phyloP scores from a whole-genome alignment of 2,888 invertebrate genomes.

The Lamellibrachia satsuma region DNA sequence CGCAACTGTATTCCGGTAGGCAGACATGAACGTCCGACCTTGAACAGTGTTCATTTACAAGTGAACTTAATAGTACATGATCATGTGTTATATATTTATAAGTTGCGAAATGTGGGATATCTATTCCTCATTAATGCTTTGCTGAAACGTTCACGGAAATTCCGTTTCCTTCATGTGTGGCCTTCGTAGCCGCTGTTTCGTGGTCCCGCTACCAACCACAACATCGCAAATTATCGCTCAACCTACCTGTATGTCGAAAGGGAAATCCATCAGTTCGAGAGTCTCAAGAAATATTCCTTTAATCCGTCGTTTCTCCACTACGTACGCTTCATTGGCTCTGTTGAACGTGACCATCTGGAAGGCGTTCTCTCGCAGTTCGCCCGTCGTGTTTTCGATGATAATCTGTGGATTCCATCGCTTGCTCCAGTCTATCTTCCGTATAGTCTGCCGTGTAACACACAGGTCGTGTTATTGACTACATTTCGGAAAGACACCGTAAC shows the following conservation, averaged over 20 bases:
- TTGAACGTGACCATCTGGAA: background rate
- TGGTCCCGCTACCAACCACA: too few species aligned
- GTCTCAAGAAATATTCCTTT: conserved; percentile 58
- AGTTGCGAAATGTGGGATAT: too few species aligned
- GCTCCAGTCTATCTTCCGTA: conserved; percentile 43
- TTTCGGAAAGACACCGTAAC: background rate
- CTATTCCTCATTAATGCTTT: too few species aligned
- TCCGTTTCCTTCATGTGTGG: too few species aligned
- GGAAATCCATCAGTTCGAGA: conserved; percentile 62
- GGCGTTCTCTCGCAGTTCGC: conserved; percentile 50
- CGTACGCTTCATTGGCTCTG: conserved; percentile 47
- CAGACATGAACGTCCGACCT: too few species aligned
- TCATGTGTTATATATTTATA: too few species aligned
- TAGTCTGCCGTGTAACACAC: background rate
- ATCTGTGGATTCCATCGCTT: conserved; percentile 58
- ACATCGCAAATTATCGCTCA: background rate
- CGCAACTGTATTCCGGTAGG: too few species aligned
- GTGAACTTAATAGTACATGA: background rate
- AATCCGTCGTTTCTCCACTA: conserved; percentile 55
- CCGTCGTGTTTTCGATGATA: conserved; percentile 59
- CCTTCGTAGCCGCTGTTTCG: too few species aligned
- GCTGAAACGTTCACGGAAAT: too few species aligned
- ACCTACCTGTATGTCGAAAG: conserved; percentile 63
- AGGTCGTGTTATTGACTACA: background rate
- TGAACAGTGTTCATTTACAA: too few species aligned